Conservation (phyloP, 2,888 invertebrate species). For the Beris morrisii region DNA sequence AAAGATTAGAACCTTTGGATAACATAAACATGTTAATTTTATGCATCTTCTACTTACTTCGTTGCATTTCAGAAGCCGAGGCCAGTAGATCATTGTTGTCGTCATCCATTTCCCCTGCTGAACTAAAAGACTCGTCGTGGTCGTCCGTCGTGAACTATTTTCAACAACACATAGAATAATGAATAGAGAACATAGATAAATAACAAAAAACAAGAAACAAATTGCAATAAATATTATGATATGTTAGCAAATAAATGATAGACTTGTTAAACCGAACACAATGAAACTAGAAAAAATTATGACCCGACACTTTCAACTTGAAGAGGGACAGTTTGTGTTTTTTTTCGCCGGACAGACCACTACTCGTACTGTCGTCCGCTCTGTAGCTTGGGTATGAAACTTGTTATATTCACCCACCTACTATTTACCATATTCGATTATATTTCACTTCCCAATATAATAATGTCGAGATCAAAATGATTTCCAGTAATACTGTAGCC, state of each 20-base stretch:
- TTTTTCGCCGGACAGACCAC: no score
- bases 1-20: neutral
- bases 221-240: no score
- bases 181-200: neutral
- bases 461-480: conserved; percentile 24
- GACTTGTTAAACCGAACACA: no score
- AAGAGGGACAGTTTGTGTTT: no score
- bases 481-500: conserved; percentile 8
- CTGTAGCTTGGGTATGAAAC: conserved; percentile 22
- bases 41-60: conserved; percentile 45
- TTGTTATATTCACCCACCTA: conserved; percentile 30
- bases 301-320: no score
- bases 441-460: conserved; percentile 24
- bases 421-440: conserved; percentile 30
- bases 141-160: conserved; percentile 22
- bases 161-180: neutral
- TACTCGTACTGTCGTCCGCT: neutral
- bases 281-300: no score
- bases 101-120: conserved; percentile 47
- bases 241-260: no score
- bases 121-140: conserved; percentile 3
- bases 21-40: no score
- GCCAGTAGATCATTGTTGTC: conserved; percentile 55
- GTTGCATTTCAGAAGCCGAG: conserved; percentile 54
- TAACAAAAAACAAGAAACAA: neutral